phyloP scores from a whole-genome alignment of 2,888 invertebrate genomes.

The Gerris lacustris region DNA sequence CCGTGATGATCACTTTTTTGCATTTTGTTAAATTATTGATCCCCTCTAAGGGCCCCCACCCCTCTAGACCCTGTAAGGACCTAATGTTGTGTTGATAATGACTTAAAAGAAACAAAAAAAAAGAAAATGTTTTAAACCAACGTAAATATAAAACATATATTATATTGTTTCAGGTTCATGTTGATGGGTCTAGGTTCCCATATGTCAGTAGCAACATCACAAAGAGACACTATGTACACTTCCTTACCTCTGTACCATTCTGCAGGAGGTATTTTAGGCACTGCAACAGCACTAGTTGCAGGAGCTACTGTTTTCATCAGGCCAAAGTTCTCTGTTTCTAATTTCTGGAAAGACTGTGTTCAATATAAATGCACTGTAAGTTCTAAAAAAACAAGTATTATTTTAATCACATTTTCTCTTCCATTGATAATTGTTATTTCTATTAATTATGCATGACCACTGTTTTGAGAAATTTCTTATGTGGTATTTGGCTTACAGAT shows the following conservation, averaged over 20 bases:
- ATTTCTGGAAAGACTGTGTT: constrained; percentile 40
- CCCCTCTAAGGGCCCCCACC: too few relatives aligned
- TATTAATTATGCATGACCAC: too few relatives aligned
- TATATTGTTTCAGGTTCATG: background rate
- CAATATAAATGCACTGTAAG: constrained; percentile 41
- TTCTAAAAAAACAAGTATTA: constrained; percentile 5
- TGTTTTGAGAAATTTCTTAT: too few relatives aligned
- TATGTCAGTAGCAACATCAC: background rate
- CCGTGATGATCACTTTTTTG: too few relatives aligned
- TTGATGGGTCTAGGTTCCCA: background rate
- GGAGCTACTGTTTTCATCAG: constrained; percentile 39
- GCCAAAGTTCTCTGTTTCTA: constrained; percentile 39
- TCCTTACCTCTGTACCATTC: constrained; percentile 41
- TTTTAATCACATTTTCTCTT: too few relatives aligned
- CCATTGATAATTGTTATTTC: too few relatives aligned
- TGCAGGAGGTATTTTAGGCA: constrained; percentile 40
- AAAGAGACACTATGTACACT: constrained; percentile 35
- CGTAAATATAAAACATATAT: too few relatives aligned
- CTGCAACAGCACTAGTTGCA: constrained; percentile 37
- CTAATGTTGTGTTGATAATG: too few relatives aligned
- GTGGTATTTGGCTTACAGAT: constrained; percentile 41
- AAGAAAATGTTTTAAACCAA: too few relatives aligned
- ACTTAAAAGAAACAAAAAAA: too few relatives aligned
- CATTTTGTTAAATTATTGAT: too few relatives aligned
- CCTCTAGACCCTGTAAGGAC: too few relatives aligned